Evolutionary conservation across 1,140 invertebrate species (phyloP).

Genomic region (Cyclargus thomasi): DNA sequence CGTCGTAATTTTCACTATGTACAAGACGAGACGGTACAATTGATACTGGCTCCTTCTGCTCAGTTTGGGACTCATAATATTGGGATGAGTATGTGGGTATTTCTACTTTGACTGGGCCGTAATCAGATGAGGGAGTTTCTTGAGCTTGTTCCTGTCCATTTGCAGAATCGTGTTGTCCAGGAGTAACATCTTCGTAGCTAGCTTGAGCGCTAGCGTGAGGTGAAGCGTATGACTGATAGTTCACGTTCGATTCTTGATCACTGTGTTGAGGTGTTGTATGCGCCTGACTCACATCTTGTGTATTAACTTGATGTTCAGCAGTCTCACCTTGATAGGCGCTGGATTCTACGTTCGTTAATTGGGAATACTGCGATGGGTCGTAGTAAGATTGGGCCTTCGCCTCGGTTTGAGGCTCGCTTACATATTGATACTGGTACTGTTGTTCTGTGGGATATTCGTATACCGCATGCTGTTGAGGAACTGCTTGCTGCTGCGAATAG

Average conservation of each 20-base stretch:
- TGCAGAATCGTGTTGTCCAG: neutral
- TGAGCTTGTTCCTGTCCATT: constrained; percentile 31
- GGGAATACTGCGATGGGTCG: constrained; percentile 45
- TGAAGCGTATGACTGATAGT: constrained; percentile 6
- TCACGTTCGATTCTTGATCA: constrained; percentile 29
- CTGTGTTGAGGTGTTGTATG: constrained; percentile 6
- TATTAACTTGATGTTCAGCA: neutral
- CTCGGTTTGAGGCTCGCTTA: constrained; percentile 32
- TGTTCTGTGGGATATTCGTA: constrained; percentile 45
- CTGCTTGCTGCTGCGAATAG: constrained; percentile 49
- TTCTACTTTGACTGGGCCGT: constrained; percentile 26
- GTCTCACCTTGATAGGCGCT: constrained; percentile 31
- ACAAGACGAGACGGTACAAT: constrained; percentile 38
- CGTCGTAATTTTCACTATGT: constrained; percentile 40
- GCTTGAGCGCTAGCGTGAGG: constrained; percentile 17
- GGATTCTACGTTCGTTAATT: constrained; percentile 24
- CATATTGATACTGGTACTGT: constrained; percentile 53
- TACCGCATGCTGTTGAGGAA: constrained; percentile 39
- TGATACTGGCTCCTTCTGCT: constrained; percentile 37
- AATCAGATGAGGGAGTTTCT: constrained; percentile 22
- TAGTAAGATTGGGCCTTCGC: constrained; percentile 42
- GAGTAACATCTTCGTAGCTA: constrained; percentile 23
- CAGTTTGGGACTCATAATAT: constrained; percentile 34
- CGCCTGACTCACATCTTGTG: constrained; percentile 22
- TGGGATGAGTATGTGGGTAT: constrained; percentile 30